Evolutionary conservation across 2,888 invertebrate genomes (phyloP).

Genomic region (Chaitophorus viminalis): DNA sequence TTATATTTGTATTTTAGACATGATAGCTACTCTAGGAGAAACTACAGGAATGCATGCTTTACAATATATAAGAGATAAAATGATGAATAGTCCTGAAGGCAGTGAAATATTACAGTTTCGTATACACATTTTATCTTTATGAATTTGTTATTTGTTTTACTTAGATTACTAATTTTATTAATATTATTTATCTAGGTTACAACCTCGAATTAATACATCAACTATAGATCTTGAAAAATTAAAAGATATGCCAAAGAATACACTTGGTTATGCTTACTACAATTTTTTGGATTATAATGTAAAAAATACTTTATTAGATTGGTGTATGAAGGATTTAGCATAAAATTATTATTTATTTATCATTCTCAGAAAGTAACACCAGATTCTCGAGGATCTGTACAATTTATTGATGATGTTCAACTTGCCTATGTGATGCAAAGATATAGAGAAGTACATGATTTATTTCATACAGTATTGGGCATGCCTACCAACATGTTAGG

Average conservation of each 20-base stretch:
- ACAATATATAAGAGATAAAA: slow-evolving; percentile 76
- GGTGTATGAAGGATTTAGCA: not conserved
- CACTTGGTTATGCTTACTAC: slow-evolving; percentile 86
- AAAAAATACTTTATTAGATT: slow-evolving; percentile 66
- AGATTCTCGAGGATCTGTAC: slow-evolving; percentile 88
- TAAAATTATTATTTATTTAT: not conserved
- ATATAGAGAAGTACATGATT: slow-evolving; percentile 96
- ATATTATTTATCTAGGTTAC: slow-evolving; percentile 70
- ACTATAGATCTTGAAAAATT: slow-evolving; percentile 82
- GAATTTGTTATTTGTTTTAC: not conserved
- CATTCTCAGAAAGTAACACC: slow-evolving; percentile 82
- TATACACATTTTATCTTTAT: slow-evolving; percentile 8
- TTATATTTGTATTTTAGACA: slow-evolving; percentile 64
- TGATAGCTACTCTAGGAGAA: slow-evolving; percentile 66
- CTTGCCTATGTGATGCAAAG: slow-evolving; percentile 96
- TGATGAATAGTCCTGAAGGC: slow-evolving; percentile 84
- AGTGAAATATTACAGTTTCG: slow-evolving; percentile 71
- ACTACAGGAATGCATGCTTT: slow-evolving; percentile 71
- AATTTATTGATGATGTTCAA: slow-evolving; percentile 89
- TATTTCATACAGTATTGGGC: slow-evolving; percentile 88
- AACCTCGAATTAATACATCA: slow-evolving; percentile 86
- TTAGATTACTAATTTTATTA: slow-evolving; percentile 5
- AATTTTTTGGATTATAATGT: slow-evolving; percentile 84
- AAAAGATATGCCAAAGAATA: slow-evolving; percentile 78
- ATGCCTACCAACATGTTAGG: slow-evolving; percentile 95